A percentile compares a stretch with the other conserved stretches of the same genome.
phyloP scores from a whole-genome alignment of 2,113 vertebrate species.

The Corydoras maculifer region DNA sequence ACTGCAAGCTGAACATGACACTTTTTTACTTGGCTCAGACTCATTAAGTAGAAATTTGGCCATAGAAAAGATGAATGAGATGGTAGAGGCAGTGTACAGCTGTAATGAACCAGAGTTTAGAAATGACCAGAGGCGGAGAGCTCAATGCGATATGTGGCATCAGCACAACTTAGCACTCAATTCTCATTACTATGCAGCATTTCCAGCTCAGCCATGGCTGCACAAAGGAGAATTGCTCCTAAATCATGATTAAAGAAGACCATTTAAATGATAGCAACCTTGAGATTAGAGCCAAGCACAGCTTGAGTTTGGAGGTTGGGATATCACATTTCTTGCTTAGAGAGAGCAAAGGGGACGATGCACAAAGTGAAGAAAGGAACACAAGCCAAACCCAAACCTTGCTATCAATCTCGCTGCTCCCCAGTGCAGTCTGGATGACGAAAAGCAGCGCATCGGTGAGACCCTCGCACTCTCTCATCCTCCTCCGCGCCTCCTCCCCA shows the following conservation, averaged over 20 bases:
- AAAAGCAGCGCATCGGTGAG: constrained; percentile 94
- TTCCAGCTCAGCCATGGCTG: constrained; percentile 44
- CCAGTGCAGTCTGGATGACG: constrained; percentile 94
- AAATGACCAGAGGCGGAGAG: constrained; percentile 41
- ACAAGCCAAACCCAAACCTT: constrained; percentile 74
- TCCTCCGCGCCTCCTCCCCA: constrained; percentile 91
- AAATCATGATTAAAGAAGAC: constrained; percentile 66
- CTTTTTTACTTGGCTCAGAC: neutral
- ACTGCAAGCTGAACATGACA: neutral
- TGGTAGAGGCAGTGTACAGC: constrained; percentile 15
- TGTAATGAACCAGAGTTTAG: constrained; percentile 32
- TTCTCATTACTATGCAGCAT: constrained; percentile 53
- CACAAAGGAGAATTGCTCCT: constrained; percentile 43
- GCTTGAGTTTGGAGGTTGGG: constrained; percentile 33
- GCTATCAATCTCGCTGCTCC: constrained; percentile 98
- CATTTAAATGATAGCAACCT: constrained; percentile 61
- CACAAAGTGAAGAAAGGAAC: neutral
- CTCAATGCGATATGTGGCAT: constrained; percentile 15
- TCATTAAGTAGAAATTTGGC: neutral
- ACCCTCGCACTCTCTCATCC: constrained; percentile 97
- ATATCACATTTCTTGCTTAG: too few species aligned
- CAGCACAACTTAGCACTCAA: constrained; percentile 49
- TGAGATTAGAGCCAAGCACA: constrained; percentile 58
- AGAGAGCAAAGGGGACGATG: neutral
- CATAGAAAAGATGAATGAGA: constrained; percentile 14